Conservation (phyloP, 2,888 invertebrate species). For the Adineta ricciae region DNA sequence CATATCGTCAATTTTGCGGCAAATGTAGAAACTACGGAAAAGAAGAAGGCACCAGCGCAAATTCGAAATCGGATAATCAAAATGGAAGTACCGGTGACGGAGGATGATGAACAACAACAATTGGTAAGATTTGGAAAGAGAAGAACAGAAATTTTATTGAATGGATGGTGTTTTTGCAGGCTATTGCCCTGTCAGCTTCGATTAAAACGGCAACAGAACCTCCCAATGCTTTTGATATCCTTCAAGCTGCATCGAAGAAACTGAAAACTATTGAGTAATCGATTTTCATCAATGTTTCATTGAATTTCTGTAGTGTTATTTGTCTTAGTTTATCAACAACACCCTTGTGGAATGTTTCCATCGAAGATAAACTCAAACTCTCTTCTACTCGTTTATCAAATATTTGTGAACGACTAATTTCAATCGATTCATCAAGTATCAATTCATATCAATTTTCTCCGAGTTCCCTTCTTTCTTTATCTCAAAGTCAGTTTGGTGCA, state of each 20-base stretch:
- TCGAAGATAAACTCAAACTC: neutral
- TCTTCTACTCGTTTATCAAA: neutral
- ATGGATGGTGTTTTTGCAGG: too few relatives aligned
- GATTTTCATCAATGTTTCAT: neutral
- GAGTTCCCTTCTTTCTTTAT: neutral
- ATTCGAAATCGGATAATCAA: neutral
- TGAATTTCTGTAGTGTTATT: too few relatives aligned
- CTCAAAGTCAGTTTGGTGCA: neutral
- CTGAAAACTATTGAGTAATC: too few relatives aligned
- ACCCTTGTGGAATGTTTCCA: neutral
- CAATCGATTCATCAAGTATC: neutral
- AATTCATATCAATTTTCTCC: neutral
- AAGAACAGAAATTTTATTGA: neutral
- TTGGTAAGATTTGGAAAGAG: neutral
- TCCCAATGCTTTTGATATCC: too few relatives aligned
- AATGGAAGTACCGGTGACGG: neutral
- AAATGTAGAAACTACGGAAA: neutral
- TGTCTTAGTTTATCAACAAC: neutral
- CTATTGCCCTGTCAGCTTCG: too few relatives aligned
- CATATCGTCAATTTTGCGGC: neutral
- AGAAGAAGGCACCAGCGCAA: neutral
- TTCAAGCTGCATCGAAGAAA: too few relatives aligned
- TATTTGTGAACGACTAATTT: neutral
- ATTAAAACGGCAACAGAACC: too few relatives aligned
- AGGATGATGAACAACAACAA: conserved; percentile 5